A percentile compares a stretch with the other conserved stretches of the same genome.
These are phyloP conservation scores for Galerucella nymphaeae DNA, from an alignment of 2,888 invertebrate genomes.

Conservation along the genomic window DNA sequence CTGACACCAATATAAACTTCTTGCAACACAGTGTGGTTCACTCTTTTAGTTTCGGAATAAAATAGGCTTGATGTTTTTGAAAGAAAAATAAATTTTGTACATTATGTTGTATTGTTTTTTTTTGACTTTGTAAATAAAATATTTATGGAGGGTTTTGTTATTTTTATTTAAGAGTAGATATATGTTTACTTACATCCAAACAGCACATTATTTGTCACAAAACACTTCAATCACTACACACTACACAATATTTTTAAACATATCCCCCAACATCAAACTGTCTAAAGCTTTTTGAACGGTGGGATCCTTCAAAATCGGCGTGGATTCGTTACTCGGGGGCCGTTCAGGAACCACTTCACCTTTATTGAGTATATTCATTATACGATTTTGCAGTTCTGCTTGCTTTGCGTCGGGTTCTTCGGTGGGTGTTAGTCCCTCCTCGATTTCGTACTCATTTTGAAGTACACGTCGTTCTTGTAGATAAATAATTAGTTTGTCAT, in stretches of 20 bases:
- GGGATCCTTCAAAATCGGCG: conserved; percentile 76
- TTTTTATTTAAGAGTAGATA: neutral
- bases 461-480: conserved; percentile 79
- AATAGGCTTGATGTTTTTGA: conserved; percentile 24
- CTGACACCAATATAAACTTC: neutral
- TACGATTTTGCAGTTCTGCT: conserved; percentile 80
- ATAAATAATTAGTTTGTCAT: conserved; percentile 80
- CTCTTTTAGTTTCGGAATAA: conserved; percentile 11
- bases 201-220: no score
- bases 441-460: conserved; percentile 80
- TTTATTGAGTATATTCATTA: conserved; percentile 80
- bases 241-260: conserved; percentile 66
- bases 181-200: no score
- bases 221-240: neutral
- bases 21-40: neutral
- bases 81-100: conserved; percentile 20
- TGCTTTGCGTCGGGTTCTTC: conserved; percentile 55
- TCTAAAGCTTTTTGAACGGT: conserved; percentile 84
- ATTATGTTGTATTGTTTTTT: conserved; percentile 34
- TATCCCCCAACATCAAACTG: conserved; percentile 71
- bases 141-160: conserved; percentile 39
- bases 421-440: conserved; percentile 71
- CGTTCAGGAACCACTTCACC: conserved; percentile 56
- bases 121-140: conserved; percentile 49
- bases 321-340: conserved; percentile 53